phyloP scores from a whole-genome alignment of 2,888 invertebrate genomes.

The Rhamnusium bicolor region DNA sequence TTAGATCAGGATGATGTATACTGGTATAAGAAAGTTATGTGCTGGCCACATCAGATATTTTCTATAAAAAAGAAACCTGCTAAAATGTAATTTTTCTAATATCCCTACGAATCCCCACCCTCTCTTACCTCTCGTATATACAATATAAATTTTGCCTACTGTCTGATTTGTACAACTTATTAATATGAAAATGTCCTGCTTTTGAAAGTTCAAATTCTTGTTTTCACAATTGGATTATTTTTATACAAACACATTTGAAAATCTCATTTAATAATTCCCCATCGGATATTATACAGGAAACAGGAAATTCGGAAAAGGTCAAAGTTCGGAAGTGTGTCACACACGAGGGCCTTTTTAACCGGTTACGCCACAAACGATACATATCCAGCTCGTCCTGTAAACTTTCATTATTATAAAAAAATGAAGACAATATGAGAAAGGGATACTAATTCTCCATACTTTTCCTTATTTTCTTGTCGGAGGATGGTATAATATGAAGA shows the following conservation, averaged over 20 bases:
- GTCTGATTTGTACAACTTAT: too few relatives aligned
- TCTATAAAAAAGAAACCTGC: too few relatives aligned
- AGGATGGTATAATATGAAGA: not conserved
- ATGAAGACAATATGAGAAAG: not conserved
- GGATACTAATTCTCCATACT: not conserved
- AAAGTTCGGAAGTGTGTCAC: conserved; percentile 35
- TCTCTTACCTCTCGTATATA: too few relatives aligned
- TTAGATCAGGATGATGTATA: too few relatives aligned
- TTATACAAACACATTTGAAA: not conserved
- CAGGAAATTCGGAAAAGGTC: conserved; percentile 34
- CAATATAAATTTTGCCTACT: too few relatives aligned
- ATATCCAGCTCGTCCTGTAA: not conserved
- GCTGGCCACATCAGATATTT: too few relatives aligned
- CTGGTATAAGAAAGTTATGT: too few relatives aligned
- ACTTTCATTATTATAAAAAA: not conserved
- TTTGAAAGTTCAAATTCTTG: not conserved
- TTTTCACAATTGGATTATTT: not conserved
- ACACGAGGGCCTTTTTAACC: conserved; percentile 24
- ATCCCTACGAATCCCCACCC: too few relatives aligned
- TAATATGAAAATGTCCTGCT: too few relatives aligned
- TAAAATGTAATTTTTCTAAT: too few relatives aligned
- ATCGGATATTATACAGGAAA: conserved; percentile 30
- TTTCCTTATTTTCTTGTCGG: not conserved
- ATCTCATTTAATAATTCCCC: conserved; percentile 17
- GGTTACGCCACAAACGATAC: conserved; percentile 9